phyloP scores from a whole-genome alignment of 2,113 vertebrate species.

The Prietella phreatophila region DNA sequence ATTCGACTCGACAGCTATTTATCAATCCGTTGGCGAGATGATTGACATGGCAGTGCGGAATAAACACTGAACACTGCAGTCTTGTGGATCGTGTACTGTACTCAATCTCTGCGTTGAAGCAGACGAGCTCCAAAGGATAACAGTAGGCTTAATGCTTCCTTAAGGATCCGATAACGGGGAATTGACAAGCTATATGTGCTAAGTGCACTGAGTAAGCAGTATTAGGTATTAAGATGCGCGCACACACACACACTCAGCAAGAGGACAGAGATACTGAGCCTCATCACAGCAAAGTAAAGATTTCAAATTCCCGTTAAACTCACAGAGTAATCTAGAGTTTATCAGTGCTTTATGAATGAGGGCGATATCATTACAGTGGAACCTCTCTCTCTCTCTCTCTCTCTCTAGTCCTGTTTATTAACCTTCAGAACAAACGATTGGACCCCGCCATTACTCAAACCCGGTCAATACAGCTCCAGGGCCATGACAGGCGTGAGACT shows the following conservation, averaged over 20 bases:
- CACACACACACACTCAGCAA: background rate
- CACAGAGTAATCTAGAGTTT: constrained; percentile 2
- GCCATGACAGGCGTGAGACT: too few species aligned
- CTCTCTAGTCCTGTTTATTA: constrained; percentile 31
- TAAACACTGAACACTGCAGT: background rate
- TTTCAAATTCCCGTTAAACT: constrained; percentile 3
- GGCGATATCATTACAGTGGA: background rate
- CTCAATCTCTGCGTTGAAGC: background rate
- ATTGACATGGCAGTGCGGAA: background rate
- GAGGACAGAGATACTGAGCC: constrained; percentile 1
- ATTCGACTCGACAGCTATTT: background rate
- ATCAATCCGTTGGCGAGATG: background rate
- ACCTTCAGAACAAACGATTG: background rate
- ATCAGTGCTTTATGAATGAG: constrained; percentile 4
- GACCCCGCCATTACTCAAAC: background rate
- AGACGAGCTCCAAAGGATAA: constrained; percentile 63
- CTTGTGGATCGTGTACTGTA: too few species aligned
- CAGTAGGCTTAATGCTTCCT: constrained; percentile 58
- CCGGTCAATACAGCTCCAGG: background rate
- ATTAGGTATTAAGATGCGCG: background rate
- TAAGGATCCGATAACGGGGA: constrained; percentile 35
- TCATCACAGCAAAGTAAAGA: background rate
- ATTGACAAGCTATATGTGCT: background rate
- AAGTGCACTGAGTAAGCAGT: constrained; percentile 45
- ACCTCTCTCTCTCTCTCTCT: too few species aligned